Conservation (phyloP, 2,888 invertebrate species). For the Hermodice carunculata region DNA sequence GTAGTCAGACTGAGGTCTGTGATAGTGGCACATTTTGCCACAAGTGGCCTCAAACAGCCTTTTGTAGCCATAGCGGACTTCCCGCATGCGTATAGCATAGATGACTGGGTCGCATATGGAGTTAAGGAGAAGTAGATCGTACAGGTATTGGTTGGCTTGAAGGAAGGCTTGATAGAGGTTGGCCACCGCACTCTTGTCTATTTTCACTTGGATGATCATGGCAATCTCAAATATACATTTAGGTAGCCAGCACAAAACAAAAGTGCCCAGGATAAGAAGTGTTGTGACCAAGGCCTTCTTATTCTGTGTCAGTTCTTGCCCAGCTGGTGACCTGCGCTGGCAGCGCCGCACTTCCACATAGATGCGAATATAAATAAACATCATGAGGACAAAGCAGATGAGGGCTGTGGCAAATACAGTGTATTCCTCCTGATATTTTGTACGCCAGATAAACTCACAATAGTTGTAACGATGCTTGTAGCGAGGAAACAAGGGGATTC, state of each 20-base stretch:
- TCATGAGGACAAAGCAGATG: slow-evolving; percentile 48
- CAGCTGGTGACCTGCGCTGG: not conserved
- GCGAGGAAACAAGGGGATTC: slow-evolving; percentile 18
- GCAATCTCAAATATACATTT: slow-evolving; percentile 26
- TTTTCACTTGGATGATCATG: slow-evolving; percentile 24
- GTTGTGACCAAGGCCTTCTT: slow-evolving; percentile 37
- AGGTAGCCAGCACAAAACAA: slow-evolving; percentile 39
- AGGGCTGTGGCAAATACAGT: slow-evolving; percentile 50
- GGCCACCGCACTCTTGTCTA: slow-evolving; percentile 1
- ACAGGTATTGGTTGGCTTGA: slow-evolving; percentile 27
- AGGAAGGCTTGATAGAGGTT: not conserved
- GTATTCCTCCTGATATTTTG: slow-evolving; percentile 53
- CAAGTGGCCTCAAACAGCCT: too few species aligned
- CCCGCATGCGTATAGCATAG: slow-evolving; percentile 33
- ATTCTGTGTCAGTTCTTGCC: slow-evolving; percentile 13
- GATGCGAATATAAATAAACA: slow-evolving; percentile 51
- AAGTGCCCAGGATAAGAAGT: slow-evolving; percentile 38
- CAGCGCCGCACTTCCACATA: slow-evolving; percentile 43
- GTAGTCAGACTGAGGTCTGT: too few species aligned
- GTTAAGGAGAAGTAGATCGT: slow-evolving; percentile 34
- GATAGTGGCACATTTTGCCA: too few species aligned
- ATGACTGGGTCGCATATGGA: slow-evolving; percentile 37
- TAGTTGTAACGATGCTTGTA: slow-evolving; percentile 38
- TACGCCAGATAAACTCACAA: slow-evolving; percentile 52
- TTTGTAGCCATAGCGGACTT: slow-evolving; percentile 29